A percentile compares a stretch with the other conserved stretches of the same genome.
Evolutionary conservation across 1,140 invertebrate species (phyloP).

Genomic region (Pararge aegeria): DNA sequence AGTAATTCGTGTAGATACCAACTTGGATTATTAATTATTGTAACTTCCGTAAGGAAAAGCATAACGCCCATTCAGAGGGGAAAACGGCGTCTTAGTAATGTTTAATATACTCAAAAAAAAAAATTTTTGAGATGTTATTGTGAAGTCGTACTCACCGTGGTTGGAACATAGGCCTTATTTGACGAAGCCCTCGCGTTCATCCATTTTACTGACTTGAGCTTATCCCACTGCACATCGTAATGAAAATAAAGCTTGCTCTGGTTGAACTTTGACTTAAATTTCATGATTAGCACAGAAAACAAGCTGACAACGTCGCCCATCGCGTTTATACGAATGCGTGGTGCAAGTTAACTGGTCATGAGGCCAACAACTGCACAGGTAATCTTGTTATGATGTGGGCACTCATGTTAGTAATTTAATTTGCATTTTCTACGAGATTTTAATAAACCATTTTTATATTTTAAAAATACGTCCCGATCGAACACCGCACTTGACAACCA

Average conservation of each 20-base stretch:
- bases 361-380: slow-evolving; percentile 50
- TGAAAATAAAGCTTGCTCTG: slow-evolving; percentile 71
- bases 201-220: slow-evolving; percentile 74
- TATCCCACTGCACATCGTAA: slow-evolving; percentile 67
- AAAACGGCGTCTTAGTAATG: no score
- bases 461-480: slow-evolving; percentile 36
- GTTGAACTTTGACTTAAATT: slow-evolving; percentile 76
- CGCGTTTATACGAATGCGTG: slow-evolving; percentile 38
- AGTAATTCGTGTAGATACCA: no score
- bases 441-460: slow-evolving; percentile 34
- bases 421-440: slow-evolving; percentile 53
- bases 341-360: slow-evolving; percentile 66
- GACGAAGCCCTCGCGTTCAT: slow-evolving; percentile 80
- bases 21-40: no score
- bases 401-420: slow-evolving; percentile 62
- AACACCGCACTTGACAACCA: slow-evolving; percentile 28
- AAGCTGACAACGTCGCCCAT: slow-evolving; percentile 75
- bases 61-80: no score
- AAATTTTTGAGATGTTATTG: background rate
- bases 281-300: slow-evolving; percentile 77
- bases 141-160: slow-evolving; percentile 65
- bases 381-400: slow-evolving; percentile 47
- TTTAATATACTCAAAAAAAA: no score
- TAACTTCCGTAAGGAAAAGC: no score
- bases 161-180: slow-evolving; percentile 80